A percentile compares a stretch with the other conserved stretches of the same genome.
These are phyloP conservation scores for Eupleurogrammus muticus DNA, from an alignment of 2,797 vertebrate genomes.

Conservation along the genomic window DNA sequence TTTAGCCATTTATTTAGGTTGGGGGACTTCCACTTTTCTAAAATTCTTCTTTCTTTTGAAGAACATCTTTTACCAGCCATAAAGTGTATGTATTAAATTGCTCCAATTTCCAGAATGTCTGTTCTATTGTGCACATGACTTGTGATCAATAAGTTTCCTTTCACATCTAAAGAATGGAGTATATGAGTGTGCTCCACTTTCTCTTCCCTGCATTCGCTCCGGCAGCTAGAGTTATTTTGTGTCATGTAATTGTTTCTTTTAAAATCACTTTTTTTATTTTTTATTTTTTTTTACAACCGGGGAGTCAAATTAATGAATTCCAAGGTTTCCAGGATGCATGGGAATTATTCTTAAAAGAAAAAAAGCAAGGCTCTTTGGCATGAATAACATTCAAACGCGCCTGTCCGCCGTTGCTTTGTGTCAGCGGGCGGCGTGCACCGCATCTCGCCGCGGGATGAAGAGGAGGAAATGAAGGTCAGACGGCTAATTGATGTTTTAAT, in stretches of 20 bases:
- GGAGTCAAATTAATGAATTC: not conserved
- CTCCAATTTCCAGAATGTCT: no score
- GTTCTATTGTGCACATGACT: no score
- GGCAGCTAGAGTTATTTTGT: no score
- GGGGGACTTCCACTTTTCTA: no score
- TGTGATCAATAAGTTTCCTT: no score
- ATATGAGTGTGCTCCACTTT: no score
- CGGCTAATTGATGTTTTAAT: slow-evolving; percentile 68
- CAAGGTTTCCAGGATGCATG: slow-evolving; percentile 3
- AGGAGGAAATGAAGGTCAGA: slow-evolving; percentile 57
- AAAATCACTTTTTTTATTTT: not conserved
- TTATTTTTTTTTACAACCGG: not conserved
- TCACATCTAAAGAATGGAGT: no score
- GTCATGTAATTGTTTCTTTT: not conserved
- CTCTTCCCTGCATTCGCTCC: no score
- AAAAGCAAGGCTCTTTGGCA: slow-evolving; percentile 8
- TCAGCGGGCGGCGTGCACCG: slow-evolving; percentile 9
- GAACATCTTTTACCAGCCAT: no score
- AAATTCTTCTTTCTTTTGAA: no score
- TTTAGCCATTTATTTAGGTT: no score
- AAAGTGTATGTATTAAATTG: no score
- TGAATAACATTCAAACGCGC: slow-evolving; percentile 38
- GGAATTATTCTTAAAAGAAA: slow-evolving; percentile 9
- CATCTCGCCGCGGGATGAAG: slow-evolving; percentile 36
- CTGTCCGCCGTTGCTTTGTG: slow-evolving; percentile 22